Percentiles rank a stretch among this genome's conserved stretches.
phyloP scores from a whole-genome alignment of 2,113 vertebrate genomes.

The Chitala chitala region DNA sequence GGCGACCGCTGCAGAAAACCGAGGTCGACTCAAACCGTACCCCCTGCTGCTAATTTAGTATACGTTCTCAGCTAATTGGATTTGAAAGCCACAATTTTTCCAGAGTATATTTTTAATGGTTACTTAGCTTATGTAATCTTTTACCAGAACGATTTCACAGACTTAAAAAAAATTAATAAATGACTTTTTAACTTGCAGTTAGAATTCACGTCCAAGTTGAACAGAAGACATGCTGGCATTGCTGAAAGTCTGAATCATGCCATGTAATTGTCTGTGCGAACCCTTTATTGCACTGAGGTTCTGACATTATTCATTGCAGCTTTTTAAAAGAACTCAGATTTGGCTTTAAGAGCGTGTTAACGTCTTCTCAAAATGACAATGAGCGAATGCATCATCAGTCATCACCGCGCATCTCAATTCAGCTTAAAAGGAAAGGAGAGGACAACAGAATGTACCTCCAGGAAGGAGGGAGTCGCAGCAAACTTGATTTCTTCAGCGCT shows the following conservation, averaged over 20 bases:
- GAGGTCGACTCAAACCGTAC: too few relatives aligned
- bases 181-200: background rate
- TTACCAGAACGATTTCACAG: background rate
- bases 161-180: background rate
- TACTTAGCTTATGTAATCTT: background rate
- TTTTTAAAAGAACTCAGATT: slow-evolving; percentile 4
- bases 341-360: slow-evolving; percentile 11
- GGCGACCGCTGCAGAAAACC: too few relatives aligned
- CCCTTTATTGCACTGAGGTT: background rate
- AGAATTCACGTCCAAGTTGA: background rate
- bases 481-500: too few relatives aligned
- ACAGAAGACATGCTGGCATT: background rate
- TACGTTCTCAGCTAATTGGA: slow-evolving; percentile 1
- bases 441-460: too few relatives aligned
- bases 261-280: slow-evolving; percentile 16
- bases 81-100: background rate
- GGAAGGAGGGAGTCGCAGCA: too few relatives aligned
- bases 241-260: background rate
- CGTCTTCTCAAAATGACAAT: background rate
- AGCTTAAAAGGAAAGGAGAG: background rate
- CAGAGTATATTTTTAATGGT: background rate
- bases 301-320: background rate
- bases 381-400: background rate
- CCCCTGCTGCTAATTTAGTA: slow-evolving; percentile 22
- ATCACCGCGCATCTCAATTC: background rate